phyloP scores from a whole-genome alignment of 2,888 invertebrate species.

The Tetrapedia diversipes region DNA sequence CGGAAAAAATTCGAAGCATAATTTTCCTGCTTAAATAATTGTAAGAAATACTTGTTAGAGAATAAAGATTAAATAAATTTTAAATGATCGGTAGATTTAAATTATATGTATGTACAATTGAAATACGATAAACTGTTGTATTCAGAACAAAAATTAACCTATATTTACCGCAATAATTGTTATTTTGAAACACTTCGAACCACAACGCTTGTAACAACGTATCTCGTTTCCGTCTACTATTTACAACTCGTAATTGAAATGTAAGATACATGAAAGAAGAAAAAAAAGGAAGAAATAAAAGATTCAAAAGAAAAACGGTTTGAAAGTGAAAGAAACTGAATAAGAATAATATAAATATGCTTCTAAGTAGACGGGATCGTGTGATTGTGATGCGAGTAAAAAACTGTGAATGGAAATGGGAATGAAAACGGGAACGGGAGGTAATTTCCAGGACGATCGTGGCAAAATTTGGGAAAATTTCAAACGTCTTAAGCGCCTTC shows the following conservation, averaged over 20 bases:
- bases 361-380: no score
- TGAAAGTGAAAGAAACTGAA: no score
- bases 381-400: no score
- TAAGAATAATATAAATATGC: no score
- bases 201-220: no score
- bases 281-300: neutral
- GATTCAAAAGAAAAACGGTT: no score
- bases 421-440: neutral
- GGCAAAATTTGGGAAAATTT: neutral
- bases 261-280: neutral
- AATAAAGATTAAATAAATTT: neutral
- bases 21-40: neutral
- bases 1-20: neutral
- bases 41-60: neutral
- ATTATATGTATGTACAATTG: conserved; percentile 30
- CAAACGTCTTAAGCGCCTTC: conserved; percentile 62
- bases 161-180: no score
- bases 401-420: no score
- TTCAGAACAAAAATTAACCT: no score
- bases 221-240: neutral
- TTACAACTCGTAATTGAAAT: neutral
- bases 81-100: conserved; percentile 22
- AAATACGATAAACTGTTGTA: conserved; percentile 17
- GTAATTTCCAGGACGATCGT: conserved; percentile 47
- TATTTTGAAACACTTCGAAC: no score